These are phyloP conservation scores for Oophaga pumilio DNA, from an alignment of 2,113 vertebrate genomes.

Conservation along the genomic window DNA sequence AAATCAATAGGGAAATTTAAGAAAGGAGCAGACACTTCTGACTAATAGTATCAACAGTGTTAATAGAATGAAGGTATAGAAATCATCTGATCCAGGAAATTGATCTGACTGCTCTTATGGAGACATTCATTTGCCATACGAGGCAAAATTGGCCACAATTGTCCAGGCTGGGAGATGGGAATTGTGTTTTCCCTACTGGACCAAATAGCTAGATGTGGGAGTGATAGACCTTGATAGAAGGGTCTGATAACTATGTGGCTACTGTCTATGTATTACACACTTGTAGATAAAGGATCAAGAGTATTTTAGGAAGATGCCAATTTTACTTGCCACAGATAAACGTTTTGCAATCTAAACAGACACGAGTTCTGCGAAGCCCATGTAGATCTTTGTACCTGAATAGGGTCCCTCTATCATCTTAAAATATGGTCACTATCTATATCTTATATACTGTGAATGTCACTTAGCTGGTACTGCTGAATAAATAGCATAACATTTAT, in stretches of 20 bases:
- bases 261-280: not conserved
- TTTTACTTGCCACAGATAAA: not conserved
- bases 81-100: not conserved
- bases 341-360: not conserved
- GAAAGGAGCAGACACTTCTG: not conserved
- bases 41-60: conserved; percentile 1
- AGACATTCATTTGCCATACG: not conserved
- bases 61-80: conserved; percentile 5
- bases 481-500: too few species aligned
- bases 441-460: not conserved
- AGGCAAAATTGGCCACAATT: not conserved
- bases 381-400: not conserved
- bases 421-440: not conserved
- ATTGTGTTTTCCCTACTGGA: not conserved
- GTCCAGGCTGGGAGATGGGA: not conserved
- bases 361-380: not conserved
- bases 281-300: not conserved
- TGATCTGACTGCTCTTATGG: not conserved
- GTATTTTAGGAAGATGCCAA: not conserved
- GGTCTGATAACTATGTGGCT: not conserved
- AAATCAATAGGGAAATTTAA: conserved; percentile 9
- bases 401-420: not conserved
- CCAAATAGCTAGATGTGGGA: not conserved
- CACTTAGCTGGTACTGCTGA: not conserved
- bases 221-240: not conserved